These are phyloP conservation scores for Brotula barbata DNA, from an alignment of 2,797 vertebrate genomes.

Conservation along the genomic window DNA sequence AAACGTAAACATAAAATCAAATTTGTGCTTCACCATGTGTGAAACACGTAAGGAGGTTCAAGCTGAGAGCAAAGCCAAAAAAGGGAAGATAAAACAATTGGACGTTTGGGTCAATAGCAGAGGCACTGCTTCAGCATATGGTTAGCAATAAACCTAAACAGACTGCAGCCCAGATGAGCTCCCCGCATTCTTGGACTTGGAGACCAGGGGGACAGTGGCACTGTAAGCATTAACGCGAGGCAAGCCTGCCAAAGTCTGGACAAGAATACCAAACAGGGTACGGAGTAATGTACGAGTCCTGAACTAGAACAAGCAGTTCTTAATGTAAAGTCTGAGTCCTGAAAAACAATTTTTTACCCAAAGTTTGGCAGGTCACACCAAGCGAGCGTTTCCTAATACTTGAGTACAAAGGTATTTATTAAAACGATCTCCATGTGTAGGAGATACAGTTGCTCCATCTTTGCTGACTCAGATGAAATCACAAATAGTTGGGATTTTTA, in stretches of 20 bases:
- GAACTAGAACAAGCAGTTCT: slow-evolving; percentile 25
- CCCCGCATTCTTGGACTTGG: slow-evolving; percentile 54
- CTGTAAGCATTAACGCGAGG: slow-evolving; percentile 36
- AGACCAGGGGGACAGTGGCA: slow-evolving; percentile 44
- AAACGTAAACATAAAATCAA: slow-evolving; percentile 8
- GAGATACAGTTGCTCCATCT: background rate
- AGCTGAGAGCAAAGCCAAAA: slow-evolving; percentile 30
- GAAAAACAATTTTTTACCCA: slow-evolving; percentile 8
- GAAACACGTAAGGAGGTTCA: slow-evolving; percentile 15
- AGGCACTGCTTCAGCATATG: slow-evolving; percentile 36
- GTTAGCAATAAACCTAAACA: slow-evolving; percentile 34
- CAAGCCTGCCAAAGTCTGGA: slow-evolving; percentile 38
- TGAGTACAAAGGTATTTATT: background rate
- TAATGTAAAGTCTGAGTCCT: slow-evolving; percentile 14
- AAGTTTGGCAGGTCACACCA: slow-evolving; percentile 12
- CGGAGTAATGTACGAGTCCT: slow-evolving; percentile 53
- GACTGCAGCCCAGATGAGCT: slow-evolving; percentile 13
- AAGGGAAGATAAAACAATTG: slow-evolving; percentile 27
- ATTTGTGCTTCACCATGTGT: slow-evolving; percentile 2
- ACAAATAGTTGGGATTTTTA: background rate
- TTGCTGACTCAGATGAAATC: background rate
- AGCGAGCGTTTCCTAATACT: background rate
- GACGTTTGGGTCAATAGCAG: slow-evolving; percentile 48
- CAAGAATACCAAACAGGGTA: slow-evolving; percentile 57
- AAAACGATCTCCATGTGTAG: background rate